Percentiles rank a stretch among this genome's conserved stretches.
These are phyloP conservation scores for Metridium senile DNA, from an alignment of 92 coral and sea anemone genomes.

Conservation along the genomic window DNA sequence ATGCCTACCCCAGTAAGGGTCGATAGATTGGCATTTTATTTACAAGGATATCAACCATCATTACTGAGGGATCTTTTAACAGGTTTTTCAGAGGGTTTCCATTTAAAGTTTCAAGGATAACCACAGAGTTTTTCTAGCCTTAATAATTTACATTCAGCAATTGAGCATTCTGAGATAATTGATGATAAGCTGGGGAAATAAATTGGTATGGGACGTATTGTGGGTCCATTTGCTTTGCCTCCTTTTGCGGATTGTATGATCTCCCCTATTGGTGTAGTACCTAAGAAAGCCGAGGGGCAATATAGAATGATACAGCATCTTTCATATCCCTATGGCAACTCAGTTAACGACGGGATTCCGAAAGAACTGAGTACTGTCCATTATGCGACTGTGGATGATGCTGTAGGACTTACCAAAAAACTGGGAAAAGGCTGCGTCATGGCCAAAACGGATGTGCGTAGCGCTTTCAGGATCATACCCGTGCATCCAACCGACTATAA, in stretches of 20 bases:
- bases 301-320: conserved; percentile 43
- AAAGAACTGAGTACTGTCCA: conserved; percentile 11
- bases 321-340: conserved; percentile 38
- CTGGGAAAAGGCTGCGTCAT: conserved; percentile 31
- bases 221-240: conserved; percentile 27
- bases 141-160: conserved; percentile 30
- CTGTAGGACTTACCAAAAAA: conserved; percentile 20
- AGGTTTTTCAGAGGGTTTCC: conserved; percentile 56
- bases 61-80: conserved; percentile 10
- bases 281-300: conserved; percentile 26
- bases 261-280: conserved; percentile 4
- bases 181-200: conserved; percentile 32
- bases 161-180: conserved; percentile 27
- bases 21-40: conserved; percentile 20
- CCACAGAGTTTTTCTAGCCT: conserved; percentile 3
- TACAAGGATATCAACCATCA: conserved; percentile 35
- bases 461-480: conserved; percentile 39
- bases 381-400: conserved; percentile 51
- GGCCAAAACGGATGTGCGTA: conserved; percentile 47
- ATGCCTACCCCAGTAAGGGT: conserved; percentile 50
- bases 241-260: conserved; percentile 22
- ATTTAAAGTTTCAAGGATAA: conserved; percentile 39
- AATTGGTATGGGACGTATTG: conserved; percentile 5
- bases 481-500: conserved; percentile 39
- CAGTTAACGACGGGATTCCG: conserved; percentile 49